A percentile compares a stretch with the other conserved stretches of the same genome.
Conservation (phyloP, 2,113 vertebrate genomes). For the Condylura cristata region DNA sequence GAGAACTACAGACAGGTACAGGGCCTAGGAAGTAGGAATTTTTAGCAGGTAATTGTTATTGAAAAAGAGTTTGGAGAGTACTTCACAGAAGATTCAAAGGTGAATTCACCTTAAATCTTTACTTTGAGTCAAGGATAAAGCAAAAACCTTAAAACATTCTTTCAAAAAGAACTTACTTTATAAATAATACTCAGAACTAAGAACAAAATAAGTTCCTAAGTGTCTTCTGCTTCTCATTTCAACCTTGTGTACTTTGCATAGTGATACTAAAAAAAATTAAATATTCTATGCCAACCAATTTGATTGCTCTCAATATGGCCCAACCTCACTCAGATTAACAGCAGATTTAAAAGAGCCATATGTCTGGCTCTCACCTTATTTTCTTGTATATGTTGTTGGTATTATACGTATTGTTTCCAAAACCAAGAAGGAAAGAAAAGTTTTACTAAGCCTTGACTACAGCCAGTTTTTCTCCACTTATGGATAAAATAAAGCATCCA, state of each 20-base stretch:
- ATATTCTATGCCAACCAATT: neutral
- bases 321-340: neutral
- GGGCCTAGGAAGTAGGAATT: slow-evolving; percentile 4
- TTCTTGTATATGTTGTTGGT: neutral
- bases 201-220: slow-evolving; percentile 1
- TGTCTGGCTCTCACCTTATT: neutral
- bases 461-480: neutral
- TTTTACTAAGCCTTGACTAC: neutral
- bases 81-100: slow-evolving; percentile 58
- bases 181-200: slow-evolving; percentile 47
- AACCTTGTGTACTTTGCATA: neutral
- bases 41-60: slow-evolving; percentile 57
- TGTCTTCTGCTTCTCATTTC: neutral
- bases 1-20: slow-evolving; percentile 16
- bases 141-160: slow-evolving; percentile 26
- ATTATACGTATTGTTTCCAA: neutral
- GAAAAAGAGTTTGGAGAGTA: slow-evolving; percentile 26
- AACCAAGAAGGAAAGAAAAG: neutral
- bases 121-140: slow-evolving; percentile 53
- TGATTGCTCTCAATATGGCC: neutral
- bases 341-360: neutral
- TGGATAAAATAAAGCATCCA: slow-evolving; percentile 9
- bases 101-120: slow-evolving; percentile 58
- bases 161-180: neutral
- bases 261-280: neutral